Evolutionary conservation across 2,888 invertebrate genomes (phyloP), one percentile per base, ranked within the genome.

Genomic region (Ceramica pisi): DNA sequence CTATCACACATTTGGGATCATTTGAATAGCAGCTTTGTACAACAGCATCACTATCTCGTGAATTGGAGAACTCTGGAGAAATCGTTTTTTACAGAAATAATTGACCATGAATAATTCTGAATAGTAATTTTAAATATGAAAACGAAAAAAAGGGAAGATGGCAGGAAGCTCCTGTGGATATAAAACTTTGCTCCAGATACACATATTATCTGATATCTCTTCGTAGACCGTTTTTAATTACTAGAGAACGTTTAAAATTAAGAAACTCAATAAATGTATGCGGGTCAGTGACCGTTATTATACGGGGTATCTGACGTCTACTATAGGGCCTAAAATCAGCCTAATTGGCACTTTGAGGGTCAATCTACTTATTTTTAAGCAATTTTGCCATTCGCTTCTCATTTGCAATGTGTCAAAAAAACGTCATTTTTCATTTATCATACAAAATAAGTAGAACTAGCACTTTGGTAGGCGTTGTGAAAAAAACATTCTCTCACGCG

Each of bases 401-500:
- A 50, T 10, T 21, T 9, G 21, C 50, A 50, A 50, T 50, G n/a
- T 2, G 21, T 48, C 50, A 12, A n/a, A 21, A 5, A n/a, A n/a
- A n/a, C n/a, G n/a, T n/a, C n/a, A n/a, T n/a, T n/a, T n/a, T n/a
- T n/a, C n/a, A n/a, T n/a, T n/a, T n/a, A n/a, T n/a, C n/a, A n/a
- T n/a, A n/a, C n/a, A 31, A 31, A 31, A 31, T 31, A 6, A 31
- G 31, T 31, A 31, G 31, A 31, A 31, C 4, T 5, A 6, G 31
- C 31, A 31, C 44, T 14, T 14, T 26, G 19, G 16, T 19, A 44
- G n/a, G 50, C 14, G 3, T 51, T 16, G 23, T 41, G 23, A 8
- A 19, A 46, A n/a, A 21, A 19, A 38, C 3, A 44, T 59, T 31
- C 9, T 79, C 61, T 14, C 46, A 72, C 50, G 23, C 21, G 41